These are phyloP conservation scores for Anodontia alba DNA, from an alignment of 2,888 invertebrate genomes.

Conservation along the genomic window DNA sequence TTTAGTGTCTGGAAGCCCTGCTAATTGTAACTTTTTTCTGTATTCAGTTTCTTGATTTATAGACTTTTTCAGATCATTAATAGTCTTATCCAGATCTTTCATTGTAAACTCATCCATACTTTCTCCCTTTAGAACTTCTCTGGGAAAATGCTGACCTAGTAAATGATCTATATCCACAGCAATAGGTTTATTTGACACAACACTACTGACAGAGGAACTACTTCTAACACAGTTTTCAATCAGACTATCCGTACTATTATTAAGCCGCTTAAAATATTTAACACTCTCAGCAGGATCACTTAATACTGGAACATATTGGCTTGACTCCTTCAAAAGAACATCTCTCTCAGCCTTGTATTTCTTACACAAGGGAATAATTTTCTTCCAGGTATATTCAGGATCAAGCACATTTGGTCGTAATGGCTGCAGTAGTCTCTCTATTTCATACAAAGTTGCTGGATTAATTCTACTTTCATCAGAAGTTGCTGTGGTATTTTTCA, in stretches of 20 bases:
- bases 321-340: neutral
- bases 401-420: constrained; percentile 76
- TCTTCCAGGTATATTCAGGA: constrained; percentile 70
- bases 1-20: neutral
- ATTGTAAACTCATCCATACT: constrained; percentile 39
- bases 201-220: neutral
- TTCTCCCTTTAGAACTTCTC: constrained; percentile 18
- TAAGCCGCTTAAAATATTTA: neutral
- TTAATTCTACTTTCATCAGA: constrained; percentile 65
- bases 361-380: constrained; percentile 71
- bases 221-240: neutral
- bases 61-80: constrained; percentile 57
- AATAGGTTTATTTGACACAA: neutral
- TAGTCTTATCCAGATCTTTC: constrained; percentile 56
- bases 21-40: constrained; percentile 37
- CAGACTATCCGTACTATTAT: neutral
- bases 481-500: constrained; percentile 53
- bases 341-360: constrained; percentile 62
- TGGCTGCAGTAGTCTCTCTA: constrained; percentile 75
- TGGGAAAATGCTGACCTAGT: constrained; percentile 49
- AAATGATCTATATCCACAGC: constrained; percentile 41
- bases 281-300: constrained; percentile 4
- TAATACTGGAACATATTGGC: constrained; percentile 16
- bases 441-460: constrained; percentile 77
- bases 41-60: constrained; percentile 51